Base-by-base conservation (phyloP, 2,888 invertebrate species). In the Diachrysia chrysitis region DNA sequence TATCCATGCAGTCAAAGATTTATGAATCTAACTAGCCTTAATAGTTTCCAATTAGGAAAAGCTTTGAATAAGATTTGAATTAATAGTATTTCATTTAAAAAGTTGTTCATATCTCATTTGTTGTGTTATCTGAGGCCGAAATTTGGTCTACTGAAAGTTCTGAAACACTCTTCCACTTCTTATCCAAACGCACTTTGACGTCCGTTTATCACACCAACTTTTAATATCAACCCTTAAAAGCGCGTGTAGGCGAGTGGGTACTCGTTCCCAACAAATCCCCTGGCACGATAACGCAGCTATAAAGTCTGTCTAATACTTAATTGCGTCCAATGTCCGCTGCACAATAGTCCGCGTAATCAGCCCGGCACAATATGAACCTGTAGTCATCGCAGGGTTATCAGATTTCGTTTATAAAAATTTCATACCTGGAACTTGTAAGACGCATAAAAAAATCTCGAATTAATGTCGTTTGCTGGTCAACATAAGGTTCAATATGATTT, bases 331-430 rank as follows among this genome's bases (percentile, higher is more conserved):
- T 89, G 88, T 89, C 89, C 88, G 81, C 76, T 70, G 73, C 88
- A 93, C 93, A 93, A 93, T 93, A 82, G 90, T 68, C 82, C 85
- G 83, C 88, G 93, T 92, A 92, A 93, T 93, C 93, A 93, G 89
- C 83, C 88, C 86, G 77, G 72, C 80, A 71, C 73, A 76, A 82
- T 82, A 81, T 78, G 83, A 85, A 86, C 79, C 89, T 89, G 88
- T 89, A 87, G 87, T 87, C 70, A 69, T 86, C 80, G 83, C 73
- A 86, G 86, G 86, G 88, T 70, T 83, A 66, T 23, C 75, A 58
- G 7, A 29, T 48, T 19, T 12, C 5, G 3, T 51, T 51, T 19
- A 19, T 51, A 12, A 21, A 51, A 21, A 42, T 42, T 1, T 7
- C 7, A 5, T 6, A 42, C n/a, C 42, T n/a, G n/a, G n/a, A 7